Evolutionary conservation across 2,113 vertebrate genomes (phyloP).

Genomic region (Petromus typicus): DNA sequence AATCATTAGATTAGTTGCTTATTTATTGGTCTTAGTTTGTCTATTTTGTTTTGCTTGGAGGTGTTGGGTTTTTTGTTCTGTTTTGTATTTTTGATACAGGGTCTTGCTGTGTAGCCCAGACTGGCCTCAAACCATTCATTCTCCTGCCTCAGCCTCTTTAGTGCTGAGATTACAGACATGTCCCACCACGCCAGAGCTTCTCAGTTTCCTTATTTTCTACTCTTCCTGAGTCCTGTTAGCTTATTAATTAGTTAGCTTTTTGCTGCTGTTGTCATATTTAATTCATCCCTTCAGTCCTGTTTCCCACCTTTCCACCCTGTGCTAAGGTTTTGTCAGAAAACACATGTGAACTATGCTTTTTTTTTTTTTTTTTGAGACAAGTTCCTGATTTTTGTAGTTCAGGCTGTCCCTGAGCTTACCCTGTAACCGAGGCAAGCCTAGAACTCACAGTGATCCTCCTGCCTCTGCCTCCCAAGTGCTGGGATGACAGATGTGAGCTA

Average conservation of each 20-base stretch:
- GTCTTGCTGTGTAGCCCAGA: not conserved
- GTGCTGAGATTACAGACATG: not conserved
- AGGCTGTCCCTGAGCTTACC: too few species aligned
- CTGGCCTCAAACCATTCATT: not conserved
- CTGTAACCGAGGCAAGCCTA: too few species aligned
- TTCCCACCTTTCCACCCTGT: not conserved
- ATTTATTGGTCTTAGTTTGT: not conserved
- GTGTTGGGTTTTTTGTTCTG: not conserved
- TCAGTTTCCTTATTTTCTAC: not conserved
- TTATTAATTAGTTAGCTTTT: not conserved
- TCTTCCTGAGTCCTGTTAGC: not conserved
- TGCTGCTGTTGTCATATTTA: not conserved
- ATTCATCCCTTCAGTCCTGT: not conserved
- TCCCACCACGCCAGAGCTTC: not conserved
- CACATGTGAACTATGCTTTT: not conserved
- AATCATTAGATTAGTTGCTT: not conserved
- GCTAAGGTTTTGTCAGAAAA: not conserved
- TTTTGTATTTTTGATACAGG: not conserved
- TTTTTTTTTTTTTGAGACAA: too few species aligned
- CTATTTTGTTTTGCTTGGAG: not conserved
- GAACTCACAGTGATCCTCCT: too few species aligned
- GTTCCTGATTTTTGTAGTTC: too few species aligned
- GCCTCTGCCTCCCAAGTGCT: too few species aligned
- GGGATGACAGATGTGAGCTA: too few species aligned
- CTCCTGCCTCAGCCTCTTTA: not conserved